Base-by-base conservation (phyloP, 30 jellyfish, hydroid and myxozoan genomes). In the Hydra vulgaris region DNA sequence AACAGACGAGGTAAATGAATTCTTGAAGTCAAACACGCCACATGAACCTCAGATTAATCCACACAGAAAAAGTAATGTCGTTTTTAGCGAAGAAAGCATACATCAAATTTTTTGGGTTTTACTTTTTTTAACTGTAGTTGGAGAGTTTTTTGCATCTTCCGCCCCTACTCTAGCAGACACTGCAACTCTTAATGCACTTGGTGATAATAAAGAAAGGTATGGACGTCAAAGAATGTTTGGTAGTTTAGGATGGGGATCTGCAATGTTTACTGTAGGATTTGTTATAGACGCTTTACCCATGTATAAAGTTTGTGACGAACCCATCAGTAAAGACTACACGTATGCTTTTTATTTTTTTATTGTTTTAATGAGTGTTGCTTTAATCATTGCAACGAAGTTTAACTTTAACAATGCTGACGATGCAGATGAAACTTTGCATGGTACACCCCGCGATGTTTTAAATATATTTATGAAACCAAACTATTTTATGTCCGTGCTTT, bases 231-330 rank as follows among this genome's bases (percentile, higher is more conserved):
- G 99, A 26, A 94, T 94, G 99, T 94, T 94, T 71, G 99, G 99
- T 8, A 94, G 99, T 83, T 83, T 94, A 25, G 99, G 99, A 1
- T 94, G 99, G 99, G 99, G 99, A 24, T 83, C 99, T 69, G 99
- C 99, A 7, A 94, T 94, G 99, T 79, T 94, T 74, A 70, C 77
- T 7, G 99, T 94, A 66, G 99, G 99, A 26, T 89, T 88, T 69
- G 95, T 88, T 5, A 94, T 94, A 27, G 99, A 94, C 75, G 83
- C 87, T 12, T 84, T 94, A 92, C 99, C 99, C 7, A 88, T 87
- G 81, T 94, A 87, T 71, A 81, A 80, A 21, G 95, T 87, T 22
- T 94, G 99, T 70, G 96, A 94, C 8, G 99, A 79, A 66, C 81
- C 87, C 15, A 94, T 94, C 26, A 88, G 99, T 73, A 86, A 84